Evolutionary conservation across 1,140 invertebrate genomes (phyloP).

Genomic region (Macrostomum lignano): DNA sequence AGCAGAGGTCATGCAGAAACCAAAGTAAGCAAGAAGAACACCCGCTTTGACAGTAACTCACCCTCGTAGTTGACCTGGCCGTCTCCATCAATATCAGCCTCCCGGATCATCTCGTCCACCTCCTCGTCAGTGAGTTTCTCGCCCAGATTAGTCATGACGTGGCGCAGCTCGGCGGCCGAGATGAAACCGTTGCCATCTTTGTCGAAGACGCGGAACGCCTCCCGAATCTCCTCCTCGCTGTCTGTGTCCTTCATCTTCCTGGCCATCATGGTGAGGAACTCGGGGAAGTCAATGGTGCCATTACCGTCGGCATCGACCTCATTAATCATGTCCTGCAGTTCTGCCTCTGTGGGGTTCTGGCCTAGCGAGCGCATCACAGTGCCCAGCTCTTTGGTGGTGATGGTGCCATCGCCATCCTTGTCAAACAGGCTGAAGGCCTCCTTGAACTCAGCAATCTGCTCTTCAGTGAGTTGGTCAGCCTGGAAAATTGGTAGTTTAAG

Average conservation of each 20-base stretch:
- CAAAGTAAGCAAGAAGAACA: too few relatives aligned
- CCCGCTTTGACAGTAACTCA: too few relatives aligned
- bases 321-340: conserved; percentile 96
- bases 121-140: conserved; percentile 64
- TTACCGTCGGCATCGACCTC: conserved; percentile 91
- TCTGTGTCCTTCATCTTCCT: conserved; percentile 96
- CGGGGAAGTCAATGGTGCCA: conserved; percentile 91
- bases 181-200: conserved; percentile 72
- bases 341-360: conserved; percentile 90
- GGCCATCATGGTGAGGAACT: conserved; percentile 71
- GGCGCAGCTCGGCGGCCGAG: conserved; percentile 15
- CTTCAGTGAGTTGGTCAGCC: conserved; percentile 4
- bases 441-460: conserved; percentile 37
- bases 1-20: too few relatives aligned
- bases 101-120: conserved; percentile 67
- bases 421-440: conserved; percentile 61
- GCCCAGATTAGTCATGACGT: conserved; percentile 68
- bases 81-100: conserved; percentile 63
- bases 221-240: conserved; percentile 86
- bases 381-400: conserved; percentile 81
- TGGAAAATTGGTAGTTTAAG: too few relatives aligned
- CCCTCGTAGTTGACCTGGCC: conserved; percentile 24
- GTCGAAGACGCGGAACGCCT: conserved; percentile 92
- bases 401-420: conserved; percentile 56
- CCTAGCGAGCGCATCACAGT: conserved; percentile 89